phyloP scores from a whole-genome alignment of 2,888 invertebrate species.

The Tetragnatha montana region DNA sequence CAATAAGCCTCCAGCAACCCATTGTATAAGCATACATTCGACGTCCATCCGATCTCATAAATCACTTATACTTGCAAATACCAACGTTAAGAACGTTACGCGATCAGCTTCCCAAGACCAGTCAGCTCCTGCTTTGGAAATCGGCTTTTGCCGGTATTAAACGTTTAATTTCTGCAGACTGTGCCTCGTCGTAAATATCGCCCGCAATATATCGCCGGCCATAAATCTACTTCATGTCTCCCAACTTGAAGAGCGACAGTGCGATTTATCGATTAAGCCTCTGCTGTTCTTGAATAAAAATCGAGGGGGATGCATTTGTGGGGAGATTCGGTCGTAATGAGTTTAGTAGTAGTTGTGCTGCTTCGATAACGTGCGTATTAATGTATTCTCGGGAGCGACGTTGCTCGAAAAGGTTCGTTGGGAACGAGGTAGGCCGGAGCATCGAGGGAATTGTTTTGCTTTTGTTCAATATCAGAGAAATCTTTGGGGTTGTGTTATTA shows the following conservation, averaged over 20 bases:
- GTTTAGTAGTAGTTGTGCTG: neutral
- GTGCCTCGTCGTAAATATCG: constrained; percentile 12
- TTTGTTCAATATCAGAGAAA: no score
- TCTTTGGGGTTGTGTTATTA: no score
- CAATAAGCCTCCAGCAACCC: neutral
- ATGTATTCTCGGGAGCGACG: no score
- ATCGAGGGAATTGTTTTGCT: no score
- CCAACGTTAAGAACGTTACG: neutral
- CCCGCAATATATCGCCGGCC: neutral
- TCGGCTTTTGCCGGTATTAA: constrained; percentile 13
- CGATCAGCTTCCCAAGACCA: neutral
- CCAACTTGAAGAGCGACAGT: neutral
- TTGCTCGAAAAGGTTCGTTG: no score
- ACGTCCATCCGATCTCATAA: neutral
- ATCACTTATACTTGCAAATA: constrained; percentile 1
- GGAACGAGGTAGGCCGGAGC: no score
- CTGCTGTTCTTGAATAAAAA: neutral
- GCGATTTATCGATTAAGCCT: neutral
- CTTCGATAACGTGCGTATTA: no score
- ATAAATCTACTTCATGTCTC: neutral
- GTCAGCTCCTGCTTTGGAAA: constrained; percentile 5
- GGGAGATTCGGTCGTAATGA: neutral
- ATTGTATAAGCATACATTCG: neutral
- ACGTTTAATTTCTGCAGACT: constrained; percentile 21
- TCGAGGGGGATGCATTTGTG: neutral